A percentile compares a stretch with the other conserved stretches of the same genome.
These are phyloP conservation scores for Hippoglossus stenolepis DNA, from an alignment of 2,113 vertebrate genomes.

Conservation along the genomic window DNA sequence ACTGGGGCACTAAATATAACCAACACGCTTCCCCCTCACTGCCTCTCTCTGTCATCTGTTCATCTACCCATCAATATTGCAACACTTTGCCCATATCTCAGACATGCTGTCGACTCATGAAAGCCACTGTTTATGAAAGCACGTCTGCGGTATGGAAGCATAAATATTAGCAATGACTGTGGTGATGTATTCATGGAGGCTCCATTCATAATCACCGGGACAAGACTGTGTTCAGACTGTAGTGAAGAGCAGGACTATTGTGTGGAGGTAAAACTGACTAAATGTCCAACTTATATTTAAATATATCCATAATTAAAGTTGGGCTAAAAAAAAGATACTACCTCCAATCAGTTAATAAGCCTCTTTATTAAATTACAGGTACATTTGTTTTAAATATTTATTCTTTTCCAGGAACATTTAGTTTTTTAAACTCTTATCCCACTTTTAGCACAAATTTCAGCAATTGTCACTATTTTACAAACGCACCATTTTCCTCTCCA, in stretches of 20 bases:
- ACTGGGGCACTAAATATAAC: conserved; percentile 68
- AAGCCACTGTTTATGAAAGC: conserved; percentile 40
- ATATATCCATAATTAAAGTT: not conserved
- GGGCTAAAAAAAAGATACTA: not conserved
- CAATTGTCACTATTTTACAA: not conserved
- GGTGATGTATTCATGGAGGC: not conserved
- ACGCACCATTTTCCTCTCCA: not conserved
- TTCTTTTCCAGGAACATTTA: too few relatives aligned
- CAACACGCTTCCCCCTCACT: conserved; percentile 15
- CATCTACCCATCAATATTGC: conserved; percentile 60
- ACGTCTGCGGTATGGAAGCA: conserved; percentile 1
- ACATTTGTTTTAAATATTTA: too few relatives aligned
- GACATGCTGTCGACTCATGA: conserved; percentile 34
- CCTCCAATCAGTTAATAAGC: too few relatives aligned
- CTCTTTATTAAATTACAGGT: too few relatives aligned
- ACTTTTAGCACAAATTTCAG: not conserved
- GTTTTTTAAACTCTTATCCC: too few relatives aligned
- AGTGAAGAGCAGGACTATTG: not conserved
- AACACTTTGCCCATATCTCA: conserved; percentile 47
- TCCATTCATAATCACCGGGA: not conserved
- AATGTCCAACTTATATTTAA: not conserved
- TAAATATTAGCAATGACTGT: conserved; percentile 6
- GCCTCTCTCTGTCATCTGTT: conserved; percentile 54
- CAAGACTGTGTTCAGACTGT: not conserved
- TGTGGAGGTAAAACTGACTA: not conserved